A percentile compares a stretch with the other conserved stretches of the same genome.
These are phyloP conservation scores for Coregonus ussuriensis DNA, from an alignment of 2,797 vertebrate species.

Conservation along the genomic window DNA sequence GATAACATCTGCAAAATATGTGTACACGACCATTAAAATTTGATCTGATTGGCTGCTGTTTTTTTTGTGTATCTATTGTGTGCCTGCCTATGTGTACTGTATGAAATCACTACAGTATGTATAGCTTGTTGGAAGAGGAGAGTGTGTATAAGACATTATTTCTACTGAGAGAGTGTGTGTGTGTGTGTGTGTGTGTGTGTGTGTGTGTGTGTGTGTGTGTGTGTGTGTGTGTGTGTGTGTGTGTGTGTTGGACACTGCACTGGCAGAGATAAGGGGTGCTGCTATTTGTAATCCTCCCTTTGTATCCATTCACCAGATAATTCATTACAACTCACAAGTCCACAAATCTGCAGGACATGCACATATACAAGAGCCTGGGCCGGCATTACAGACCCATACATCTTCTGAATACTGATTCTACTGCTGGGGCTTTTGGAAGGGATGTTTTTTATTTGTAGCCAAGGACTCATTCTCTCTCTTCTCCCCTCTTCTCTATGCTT, in stretches of 20 bases:
- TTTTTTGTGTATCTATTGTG: too few relatives aligned
- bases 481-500: neutral
- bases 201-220: neutral
- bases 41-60: too few relatives aligned
- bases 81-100: too few relatives aligned
- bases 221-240: slow-evolving; percentile 3
- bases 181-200: too few relatives aligned
- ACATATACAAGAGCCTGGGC: slow-evolving; percentile 6
- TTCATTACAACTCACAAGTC: slow-evolving; percentile 3
- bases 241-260: neutral
- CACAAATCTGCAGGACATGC: neutral
- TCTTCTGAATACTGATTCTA: slow-evolving; percentile 39
- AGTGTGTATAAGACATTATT: too few relatives aligned
- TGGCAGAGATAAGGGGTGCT: slow-evolving; percentile 1
- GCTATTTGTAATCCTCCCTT: slow-evolving; percentile 10
- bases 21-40: too few relatives aligned
- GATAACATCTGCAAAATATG: too few relatives aligned
- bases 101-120: too few relatives aligned
- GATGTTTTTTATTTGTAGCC: slow-evolving; percentile 15
- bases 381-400: slow-evolving; percentile 19
- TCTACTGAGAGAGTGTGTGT: too few relatives aligned
- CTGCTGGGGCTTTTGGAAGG: slow-evolving; percentile 40
- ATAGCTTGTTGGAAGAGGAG: too few relatives aligned
- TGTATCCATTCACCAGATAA: slow-evolving; percentile 21
- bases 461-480: slow-evolving; percentile 20